Conservation (phyloP, 1,140 invertebrate genomes). For the Saccostrea echinata region DNA sequence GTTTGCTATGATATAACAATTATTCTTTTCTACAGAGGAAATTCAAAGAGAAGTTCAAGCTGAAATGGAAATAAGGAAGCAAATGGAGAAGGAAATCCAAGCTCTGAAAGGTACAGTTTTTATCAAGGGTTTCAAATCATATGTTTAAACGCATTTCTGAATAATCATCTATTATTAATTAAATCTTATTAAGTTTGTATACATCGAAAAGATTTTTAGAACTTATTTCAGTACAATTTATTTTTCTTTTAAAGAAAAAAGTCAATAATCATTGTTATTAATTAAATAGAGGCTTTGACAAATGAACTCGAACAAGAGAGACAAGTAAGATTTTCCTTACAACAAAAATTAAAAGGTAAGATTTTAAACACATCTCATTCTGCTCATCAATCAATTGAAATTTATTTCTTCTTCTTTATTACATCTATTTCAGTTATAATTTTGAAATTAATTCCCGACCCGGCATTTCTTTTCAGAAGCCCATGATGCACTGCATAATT, state of each 20-base stretch:
- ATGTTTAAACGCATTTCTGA: too few species aligned
- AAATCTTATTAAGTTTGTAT: too few species aligned
- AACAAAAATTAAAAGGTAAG: conserved; percentile 79
- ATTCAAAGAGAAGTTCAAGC: conserved; percentile 64
- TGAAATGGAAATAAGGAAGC: conserved; percentile 67
- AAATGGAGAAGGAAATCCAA: conserved; percentile 70
- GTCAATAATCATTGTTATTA: conserved; percentile 18
- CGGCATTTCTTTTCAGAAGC: conserved; percentile 73
- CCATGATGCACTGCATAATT: conserved; percentile 78
- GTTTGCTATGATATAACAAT: background rate
- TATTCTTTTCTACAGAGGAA: conserved; percentile 64
- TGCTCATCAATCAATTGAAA: background rate
- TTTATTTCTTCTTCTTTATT: conserved; percentile 11
- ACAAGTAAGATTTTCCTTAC: conserved; percentile 76
- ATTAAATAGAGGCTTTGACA: conserved; percentile 74
- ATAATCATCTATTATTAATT: too few species aligned
- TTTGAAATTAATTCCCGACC: background rate
- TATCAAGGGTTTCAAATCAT: too few species aligned
- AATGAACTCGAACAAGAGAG: conserved; percentile 78
- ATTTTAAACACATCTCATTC: background rate
- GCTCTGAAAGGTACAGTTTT: conserved; percentile 64
- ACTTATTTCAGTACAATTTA: too few species aligned
- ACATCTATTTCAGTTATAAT: too few species aligned
- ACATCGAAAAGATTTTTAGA: too few species aligned
- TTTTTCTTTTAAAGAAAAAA: too few species aligned